Conservation (phyloP, 2,797 vertebrate genomes). For the Gallirallus australis region DNA sequence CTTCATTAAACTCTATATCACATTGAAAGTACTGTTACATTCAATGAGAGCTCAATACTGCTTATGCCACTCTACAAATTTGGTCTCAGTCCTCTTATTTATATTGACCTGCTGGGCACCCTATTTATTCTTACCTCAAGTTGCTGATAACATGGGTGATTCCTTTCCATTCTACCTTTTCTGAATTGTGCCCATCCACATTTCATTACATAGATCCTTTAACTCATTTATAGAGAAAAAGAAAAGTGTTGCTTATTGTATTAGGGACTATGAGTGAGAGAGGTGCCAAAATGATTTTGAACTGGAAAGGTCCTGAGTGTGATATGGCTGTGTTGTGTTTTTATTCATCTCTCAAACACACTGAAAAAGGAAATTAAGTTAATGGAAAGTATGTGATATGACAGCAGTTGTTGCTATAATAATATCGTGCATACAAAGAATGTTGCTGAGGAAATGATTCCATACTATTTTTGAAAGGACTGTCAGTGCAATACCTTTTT, state of each 20-base stretch:
- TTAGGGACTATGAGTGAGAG: neutral
- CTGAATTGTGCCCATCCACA: neutral
- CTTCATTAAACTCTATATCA: neutral
- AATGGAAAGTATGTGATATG: slow-evolving; percentile 54
- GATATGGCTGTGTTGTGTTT: neutral
- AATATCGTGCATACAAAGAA: slow-evolving; percentile 42
- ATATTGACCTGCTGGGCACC: neutral
- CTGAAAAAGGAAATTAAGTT: slow-evolving; percentile 68
- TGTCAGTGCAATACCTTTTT: slow-evolving; percentile 35
- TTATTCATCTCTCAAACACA: slow-evolving; percentile 31
- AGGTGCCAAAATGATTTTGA: slow-evolving; percentile 1
- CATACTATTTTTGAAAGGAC: slow-evolving; percentile 66
- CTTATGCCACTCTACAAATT: neutral
- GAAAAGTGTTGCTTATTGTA: neutral
- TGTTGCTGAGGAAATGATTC: slow-evolving; percentile 76
- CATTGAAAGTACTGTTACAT: neutral
- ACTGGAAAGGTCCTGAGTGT: neutral
- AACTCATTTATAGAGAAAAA: neutral
- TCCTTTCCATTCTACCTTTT: neutral
- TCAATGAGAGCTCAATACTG: neutral
- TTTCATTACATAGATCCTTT: neutral
- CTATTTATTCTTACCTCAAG: neutral
- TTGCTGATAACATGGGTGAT: neutral
- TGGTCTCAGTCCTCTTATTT: neutral
- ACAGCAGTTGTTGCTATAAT: slow-evolving; percentile 58